Base-by-base conservation (phyloP, 2,113 vertebrate genomes). In the Leiothrix lutea region DNA sequence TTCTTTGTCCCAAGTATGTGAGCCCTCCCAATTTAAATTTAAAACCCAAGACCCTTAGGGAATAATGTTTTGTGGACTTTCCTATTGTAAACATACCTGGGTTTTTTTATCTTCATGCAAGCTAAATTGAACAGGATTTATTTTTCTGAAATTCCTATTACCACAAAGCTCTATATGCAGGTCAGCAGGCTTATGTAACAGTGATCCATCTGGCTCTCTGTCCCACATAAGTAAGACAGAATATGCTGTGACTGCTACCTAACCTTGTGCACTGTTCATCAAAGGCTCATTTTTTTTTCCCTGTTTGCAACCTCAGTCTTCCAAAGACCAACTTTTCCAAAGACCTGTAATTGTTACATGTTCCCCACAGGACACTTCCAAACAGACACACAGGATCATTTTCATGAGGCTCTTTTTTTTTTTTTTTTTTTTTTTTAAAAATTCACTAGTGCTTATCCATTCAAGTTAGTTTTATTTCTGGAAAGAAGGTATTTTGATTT, bases 151-250 rank as follows among this genome's bases (percentile, higher is more conserved):
- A 58, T 20, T 38, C 53, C 42, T 72, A 4, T 66, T 75, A 47
- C 23, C 50, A 91, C 78, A 93, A 90, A 93, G 64, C 91, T 70
- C 47, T 36, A 38, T 73, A 90, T 87, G 72, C 94, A 95, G 96
- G 92, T 95, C 96, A 97, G 81, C 90, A 90, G 90, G 78, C 85
- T 97, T 96, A 97, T 78, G 56, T 95, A 96, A 96, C 71, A 92
- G 58, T 56, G 79, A 88, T 93, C 93, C 85, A 95, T 88, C 93
- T 95, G 93, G 38, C 79, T 23, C 67, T 85, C 84, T 91, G 92
- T 65, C 81, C 96, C 87, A 97, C 61, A 92, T 93, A 84, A 74
- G 33, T 38, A 58, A 28, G 11, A 23, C 19, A 82, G 81, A 93
- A 88, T 77, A 62, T 36, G 50, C 89, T 90, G 74, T 93, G 91